A percentile compares a stretch with the other conserved stretches of the same genome.
phyloP scores from a whole-genome alignment of 2,113 vertebrate genomes.

The Xenopus borealis region DNA sequence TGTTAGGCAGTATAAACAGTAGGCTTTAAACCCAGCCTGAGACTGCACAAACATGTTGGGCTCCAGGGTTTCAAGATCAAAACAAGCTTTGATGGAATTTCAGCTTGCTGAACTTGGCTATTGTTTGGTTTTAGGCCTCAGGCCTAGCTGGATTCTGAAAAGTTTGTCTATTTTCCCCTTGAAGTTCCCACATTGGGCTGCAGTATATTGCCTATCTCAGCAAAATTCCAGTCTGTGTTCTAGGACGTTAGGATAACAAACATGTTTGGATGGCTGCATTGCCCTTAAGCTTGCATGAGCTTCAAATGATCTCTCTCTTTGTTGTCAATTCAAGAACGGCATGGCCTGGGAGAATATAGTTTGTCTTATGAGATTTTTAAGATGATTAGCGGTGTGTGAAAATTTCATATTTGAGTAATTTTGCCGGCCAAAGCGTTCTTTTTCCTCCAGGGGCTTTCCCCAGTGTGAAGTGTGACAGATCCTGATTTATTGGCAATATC shows the following conservation, averaged over 20 bases:
- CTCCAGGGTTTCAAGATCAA: conserved; percentile 49
- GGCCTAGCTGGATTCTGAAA: conserved; percentile 48
- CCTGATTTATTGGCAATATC: conserved; percentile 32
- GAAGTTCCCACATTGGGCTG: conserved; percentile 50
- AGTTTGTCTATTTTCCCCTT: conserved; percentile 48
- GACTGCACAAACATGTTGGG: conserved; percentile 49
- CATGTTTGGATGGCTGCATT: conserved; percentile 35
- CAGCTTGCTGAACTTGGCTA: conserved; percentile 27
- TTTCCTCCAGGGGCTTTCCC: conserved; percentile 12
- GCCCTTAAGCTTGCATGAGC: conserved; percentile 30
- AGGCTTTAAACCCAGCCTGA: conserved; percentile 50
- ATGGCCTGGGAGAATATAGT: conserved; percentile 22
- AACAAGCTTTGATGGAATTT: conserved; percentile 52
- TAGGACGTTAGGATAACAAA: conserved; percentile 38
- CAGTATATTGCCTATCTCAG: conserved; percentile 52
- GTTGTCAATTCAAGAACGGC: conserved; percentile 12
- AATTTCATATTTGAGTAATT: conserved; percentile 30
- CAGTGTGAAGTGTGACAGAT: neutral
- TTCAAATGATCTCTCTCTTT: conserved; percentile 28
- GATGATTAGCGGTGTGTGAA: conserved; percentile 28
- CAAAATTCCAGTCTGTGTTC: conserved; percentile 52
- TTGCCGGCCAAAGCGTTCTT: conserved; percentile 3
- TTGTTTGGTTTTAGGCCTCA: conserved; percentile 32
- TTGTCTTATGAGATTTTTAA: conserved; percentile 1
- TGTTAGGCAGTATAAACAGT: conserved; percentile 46